Base-by-base conservation (phyloP, 2,113 vertebrate genomes). In the Antennarius striatus region DNA sequence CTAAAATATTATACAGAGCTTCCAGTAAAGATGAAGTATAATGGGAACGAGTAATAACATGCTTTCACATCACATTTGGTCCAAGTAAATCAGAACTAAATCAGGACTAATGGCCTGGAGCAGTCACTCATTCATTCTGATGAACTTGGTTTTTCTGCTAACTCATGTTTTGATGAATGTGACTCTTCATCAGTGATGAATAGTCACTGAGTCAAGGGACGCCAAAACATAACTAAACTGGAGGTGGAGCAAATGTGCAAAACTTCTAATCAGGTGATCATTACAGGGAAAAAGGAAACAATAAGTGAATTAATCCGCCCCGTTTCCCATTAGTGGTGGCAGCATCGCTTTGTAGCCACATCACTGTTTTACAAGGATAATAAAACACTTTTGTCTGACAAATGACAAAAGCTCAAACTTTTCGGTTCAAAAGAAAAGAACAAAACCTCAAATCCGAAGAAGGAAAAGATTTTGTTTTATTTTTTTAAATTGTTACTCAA, bases 11-110 rank as follows among this genome's bases (percentile, higher is more conserved):
- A 79, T 68, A 50, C 43, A 0, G 63, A 76, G 63, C 15, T 4
- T 71, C 73, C 45, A 77, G 80, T 80, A 74, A 58, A 64, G 77
- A 84, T 73, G 55, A 81, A 80, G 83, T 66, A 73, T 68, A 65
- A 69, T 51, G 67, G 84, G 82, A 89, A 82, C 78, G 75, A 79
- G 83, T 75, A 75, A 81, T 82, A 74, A 79, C 77, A 80, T 68
- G 8, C 40, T 46, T 22, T 65, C 76, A 49, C 4, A 7, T 10
- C 47, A 17, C 57, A 71, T 49, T 45, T 10, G 73, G 36, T 39
- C 71, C 9, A 4, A 22, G 1, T 22, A 22, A 22, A 22, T 22
- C 22, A 22, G 22, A 4, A 22, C 22, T 22, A 22, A 22, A 22
- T 22, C 22, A 22, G 22, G 49, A 68, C 29, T 52, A 39, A 56